Percentiles rank a stretch among this genome's conserved stretches.
phyloP scores from a whole-genome alignment of 2,797 vertebrate genomes.

The Epinephelus awoara region DNA sequence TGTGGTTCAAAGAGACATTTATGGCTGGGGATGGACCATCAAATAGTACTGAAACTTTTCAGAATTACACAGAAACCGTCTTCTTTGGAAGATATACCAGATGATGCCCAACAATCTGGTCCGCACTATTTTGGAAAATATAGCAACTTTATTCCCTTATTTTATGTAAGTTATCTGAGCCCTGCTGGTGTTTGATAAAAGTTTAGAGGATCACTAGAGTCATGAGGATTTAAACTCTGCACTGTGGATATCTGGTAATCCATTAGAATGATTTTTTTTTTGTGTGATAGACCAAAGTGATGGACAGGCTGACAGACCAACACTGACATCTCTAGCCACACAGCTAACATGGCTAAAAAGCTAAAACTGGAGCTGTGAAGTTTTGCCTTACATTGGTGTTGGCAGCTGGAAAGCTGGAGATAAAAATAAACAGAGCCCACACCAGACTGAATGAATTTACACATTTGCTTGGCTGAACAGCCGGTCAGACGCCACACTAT shows the following conservation, averaged over 20 bases:
- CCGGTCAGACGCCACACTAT: constrained; percentile 11
- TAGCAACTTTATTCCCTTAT: background rate
- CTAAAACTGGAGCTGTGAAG: background rate
- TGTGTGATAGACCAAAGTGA: background rate
- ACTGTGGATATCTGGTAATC: background rate
- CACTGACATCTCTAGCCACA: background rate
- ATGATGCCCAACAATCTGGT: background rate
- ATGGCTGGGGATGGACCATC: background rate
- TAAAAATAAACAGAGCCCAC: background rate
- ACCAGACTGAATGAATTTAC: background rate
- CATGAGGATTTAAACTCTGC: background rate
- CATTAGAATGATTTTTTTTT: too few species aligned
- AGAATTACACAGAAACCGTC: background rate
- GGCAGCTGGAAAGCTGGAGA: background rate
- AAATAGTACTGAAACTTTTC: background rate
- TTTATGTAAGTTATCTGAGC: background rate
- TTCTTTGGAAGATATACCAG: background rate
- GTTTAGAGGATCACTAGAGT: background rate
- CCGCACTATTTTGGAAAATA: background rate
- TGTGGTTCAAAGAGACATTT: constrained; percentile 5
- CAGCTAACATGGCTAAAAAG: background rate
- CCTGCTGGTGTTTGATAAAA: background rate
- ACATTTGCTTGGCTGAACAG: constrained; percentile 12
- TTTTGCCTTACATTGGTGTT: constrained; percentile 11
- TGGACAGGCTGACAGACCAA: background rate